Evolutionary conservation across 2,888 invertebrate genomes (phyloP).

Genomic region (Hipparchia sbordonii): DNA sequence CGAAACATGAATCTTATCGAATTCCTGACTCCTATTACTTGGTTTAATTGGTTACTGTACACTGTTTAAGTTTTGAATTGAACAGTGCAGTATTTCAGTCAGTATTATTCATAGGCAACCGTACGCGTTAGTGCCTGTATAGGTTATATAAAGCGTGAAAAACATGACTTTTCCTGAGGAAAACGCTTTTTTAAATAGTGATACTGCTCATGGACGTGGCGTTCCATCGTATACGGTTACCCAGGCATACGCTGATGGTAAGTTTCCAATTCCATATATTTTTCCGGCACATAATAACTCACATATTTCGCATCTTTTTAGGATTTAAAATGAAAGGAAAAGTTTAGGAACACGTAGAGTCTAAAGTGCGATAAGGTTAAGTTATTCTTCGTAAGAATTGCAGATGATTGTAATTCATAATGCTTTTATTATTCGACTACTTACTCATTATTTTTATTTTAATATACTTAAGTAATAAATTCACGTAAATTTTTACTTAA

Average conservation of each 20-base stretch:
- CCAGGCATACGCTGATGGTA: constrained; percentile 67
- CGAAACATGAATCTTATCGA: constrained; percentile 2
- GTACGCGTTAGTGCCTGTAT: background rate
- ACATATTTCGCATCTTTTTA: background rate
- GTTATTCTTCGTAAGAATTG: background rate
- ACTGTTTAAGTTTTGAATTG: background rate
- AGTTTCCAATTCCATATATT: constrained; percentile 40
- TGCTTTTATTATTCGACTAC: too few species aligned
- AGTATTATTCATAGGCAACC: constrained; percentile 5
- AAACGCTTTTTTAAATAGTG: constrained; percentile 52
- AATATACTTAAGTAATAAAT: too few species aligned
- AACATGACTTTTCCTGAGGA: constrained; percentile 69
- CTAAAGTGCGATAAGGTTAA: background rate
- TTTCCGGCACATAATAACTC: background rate
- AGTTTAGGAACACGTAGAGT: background rate
- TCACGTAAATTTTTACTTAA: too few species aligned
- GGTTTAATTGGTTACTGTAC: background rate
- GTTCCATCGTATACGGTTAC: constrained; percentile 51
- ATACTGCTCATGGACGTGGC: constrained; percentile 48
- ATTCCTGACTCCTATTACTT: background rate
- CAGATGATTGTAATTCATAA: background rate
- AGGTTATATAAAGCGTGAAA: constrained; percentile 58
- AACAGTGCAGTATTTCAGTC: constrained; percentile 1
- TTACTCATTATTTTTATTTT: too few species aligned
- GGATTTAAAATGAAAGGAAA: background rate